These are phyloP conservation scores for Automeris io DNA, from an alignment of 2,888 invertebrate species.

Conservation along the genomic window DNA sequence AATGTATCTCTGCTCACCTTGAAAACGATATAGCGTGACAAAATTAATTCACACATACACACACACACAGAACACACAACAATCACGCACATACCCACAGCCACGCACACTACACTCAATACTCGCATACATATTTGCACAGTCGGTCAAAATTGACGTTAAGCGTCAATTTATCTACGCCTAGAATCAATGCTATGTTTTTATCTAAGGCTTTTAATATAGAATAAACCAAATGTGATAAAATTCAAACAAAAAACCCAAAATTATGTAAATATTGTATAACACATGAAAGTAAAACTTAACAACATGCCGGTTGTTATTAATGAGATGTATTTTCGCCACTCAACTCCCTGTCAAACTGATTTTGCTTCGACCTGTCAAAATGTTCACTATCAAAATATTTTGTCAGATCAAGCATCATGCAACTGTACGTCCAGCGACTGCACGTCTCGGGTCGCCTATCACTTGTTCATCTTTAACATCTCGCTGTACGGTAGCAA, in stretches of 20 bases:
- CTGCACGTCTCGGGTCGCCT: conserved; percentile 14
- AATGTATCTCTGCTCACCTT: no score
- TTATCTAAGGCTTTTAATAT: background rate
- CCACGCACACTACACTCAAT: no score
- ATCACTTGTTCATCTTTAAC: conserved; percentile 10
- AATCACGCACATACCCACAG: no score
- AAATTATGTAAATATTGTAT: conserved; percentile 58
- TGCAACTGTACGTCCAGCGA: conserved; percentile 17
- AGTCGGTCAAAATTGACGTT: no score
- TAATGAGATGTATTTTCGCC: conserved; percentile 55
- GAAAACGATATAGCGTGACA: no score
- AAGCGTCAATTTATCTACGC: no score
- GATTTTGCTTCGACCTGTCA: conserved; percentile 24
- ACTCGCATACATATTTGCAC: no score
- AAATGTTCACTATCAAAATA: conserved; percentile 17
- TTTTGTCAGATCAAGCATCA: conserved; percentile 34
- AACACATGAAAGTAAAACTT: conserved; percentile 65
- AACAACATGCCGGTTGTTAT: conserved; percentile 51
- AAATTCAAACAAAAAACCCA: no score
- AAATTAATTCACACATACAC: no score
- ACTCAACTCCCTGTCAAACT: conserved; percentile 42
- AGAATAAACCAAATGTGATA: conserved; percentile 26
- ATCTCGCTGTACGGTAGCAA: conserved; percentile 6
- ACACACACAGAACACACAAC: no score
- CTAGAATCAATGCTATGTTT: no score